A percentile compares a stretch with the other conserved stretches of the same genome.
These are phyloP conservation scores for Danio rerio DNA, from an alignment of 2,113 vertebrate genomes.

Conservation along the genomic window GRCz12tu NC_133176.1:48879001-48879500, in stretches of 20 bases:
- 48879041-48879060: neutral
- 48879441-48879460: neutral
- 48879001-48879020: neutral
- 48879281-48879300: neutral
- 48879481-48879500: neutral
- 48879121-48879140: too few relatives aligned
- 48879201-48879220: neutral
- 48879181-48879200: too few relatives aligned
- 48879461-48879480: neutral
- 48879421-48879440: conserved; percentile 53
- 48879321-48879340: conserved; percentile 12
- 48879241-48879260: neutral
- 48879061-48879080: neutral
- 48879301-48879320: neutral
- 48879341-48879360: neutral
- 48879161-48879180: too few relatives aligned
- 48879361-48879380: neutral
- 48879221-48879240: neutral
- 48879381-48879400: conserved; percentile 38
- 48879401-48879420: conserved; percentile 23
- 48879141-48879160: too few relatives aligned
- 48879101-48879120: neutral
- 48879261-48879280: neutral
- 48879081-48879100: neutral
- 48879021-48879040: neutral